Conservation (phyloP, 2,888 invertebrate species). For the Chromoteleia sp. region DNA sequence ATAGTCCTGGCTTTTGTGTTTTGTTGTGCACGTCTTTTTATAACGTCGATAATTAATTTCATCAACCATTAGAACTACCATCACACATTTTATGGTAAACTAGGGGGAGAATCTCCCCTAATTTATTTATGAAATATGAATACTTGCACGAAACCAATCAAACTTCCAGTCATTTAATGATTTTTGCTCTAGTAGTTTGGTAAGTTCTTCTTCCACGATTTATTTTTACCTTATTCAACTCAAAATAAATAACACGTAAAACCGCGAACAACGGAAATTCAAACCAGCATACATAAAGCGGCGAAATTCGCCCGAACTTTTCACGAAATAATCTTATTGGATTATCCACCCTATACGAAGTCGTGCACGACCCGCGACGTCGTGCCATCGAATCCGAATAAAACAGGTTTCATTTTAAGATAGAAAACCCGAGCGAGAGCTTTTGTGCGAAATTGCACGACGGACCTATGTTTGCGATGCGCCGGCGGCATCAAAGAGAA, state of each 20-base stretch:
- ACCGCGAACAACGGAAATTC: neutral
- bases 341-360: slow-evolving; percentile 23
- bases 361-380: slow-evolving; percentile 2
- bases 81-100: too few species aligned
- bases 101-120: too few species aligned
- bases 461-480: slow-evolving; percentile 34
- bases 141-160: too few species aligned
- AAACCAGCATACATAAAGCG: neutral
- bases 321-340: slow-evolving; percentile 24
- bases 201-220: neutral
- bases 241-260: neutral
- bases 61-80: too few species aligned
- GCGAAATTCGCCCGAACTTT: neutral
- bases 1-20: too few species aligned
- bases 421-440: slow-evolving; percentile 25
- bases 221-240: neutral
- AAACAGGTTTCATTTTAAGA: slow-evolving; percentile 57
- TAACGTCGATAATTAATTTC: too few species aligned
- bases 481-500: slow-evolving; percentile 50
- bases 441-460: slow-evolving; percentile 45
- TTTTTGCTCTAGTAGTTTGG: too few species aligned
- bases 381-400: slow-evolving; percentile 38
- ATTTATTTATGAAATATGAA: too few species aligned
- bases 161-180: too few species aligned
- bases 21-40: too few species aligned